These are phyloP conservation scores for Cyanoramphus novaezelandiae DNA, from an alignment of 2,113 vertebrate genomes.

Conservation along the genomic window DNA sequence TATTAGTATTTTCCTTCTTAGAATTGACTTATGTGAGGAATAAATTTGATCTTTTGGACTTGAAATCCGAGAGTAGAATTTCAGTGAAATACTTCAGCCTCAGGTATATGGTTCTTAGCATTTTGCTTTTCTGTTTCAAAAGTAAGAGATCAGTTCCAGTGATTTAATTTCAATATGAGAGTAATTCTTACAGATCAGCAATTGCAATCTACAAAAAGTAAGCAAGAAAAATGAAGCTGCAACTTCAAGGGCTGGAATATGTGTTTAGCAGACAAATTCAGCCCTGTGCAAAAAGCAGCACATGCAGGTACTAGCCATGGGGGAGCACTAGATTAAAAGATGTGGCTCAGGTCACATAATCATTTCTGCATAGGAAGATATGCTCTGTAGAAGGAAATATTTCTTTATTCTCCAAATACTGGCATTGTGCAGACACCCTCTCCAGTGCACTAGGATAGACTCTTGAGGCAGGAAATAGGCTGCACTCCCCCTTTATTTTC, in stretches of 20 bases:
- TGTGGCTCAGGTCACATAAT: neutral
- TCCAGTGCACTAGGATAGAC: neutral
- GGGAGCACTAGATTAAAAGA: neutral
- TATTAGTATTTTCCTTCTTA: neutral
- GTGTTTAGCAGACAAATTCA: neutral
- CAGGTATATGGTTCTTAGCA: neutral
- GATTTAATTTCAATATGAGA: slow-evolving; percentile 49
- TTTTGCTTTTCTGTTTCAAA: slow-evolving; percentile 14
- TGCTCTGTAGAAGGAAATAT: neutral
- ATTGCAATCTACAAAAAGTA: neutral
- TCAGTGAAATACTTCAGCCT: neutral
- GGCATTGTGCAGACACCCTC: neutral
- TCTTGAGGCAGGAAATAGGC: neutral
- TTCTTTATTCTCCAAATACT: neutral
- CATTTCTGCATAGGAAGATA: neutral
- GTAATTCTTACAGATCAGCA: slow-evolving; percentile 37
- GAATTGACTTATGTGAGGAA: neutral
- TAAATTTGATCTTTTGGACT: neutral
- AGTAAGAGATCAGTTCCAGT: slow-evolving; percentile 30
- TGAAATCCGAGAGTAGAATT: neutral
- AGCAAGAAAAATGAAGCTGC: slow-evolving; percentile 26
- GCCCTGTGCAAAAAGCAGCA: neutral
- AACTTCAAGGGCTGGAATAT: neutral
- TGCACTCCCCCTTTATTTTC: neutral
- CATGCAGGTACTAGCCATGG: neutral